Conservation (phyloP, 2,797 vertebrate species). For the Neosilurus mollespiculum region DNA sequence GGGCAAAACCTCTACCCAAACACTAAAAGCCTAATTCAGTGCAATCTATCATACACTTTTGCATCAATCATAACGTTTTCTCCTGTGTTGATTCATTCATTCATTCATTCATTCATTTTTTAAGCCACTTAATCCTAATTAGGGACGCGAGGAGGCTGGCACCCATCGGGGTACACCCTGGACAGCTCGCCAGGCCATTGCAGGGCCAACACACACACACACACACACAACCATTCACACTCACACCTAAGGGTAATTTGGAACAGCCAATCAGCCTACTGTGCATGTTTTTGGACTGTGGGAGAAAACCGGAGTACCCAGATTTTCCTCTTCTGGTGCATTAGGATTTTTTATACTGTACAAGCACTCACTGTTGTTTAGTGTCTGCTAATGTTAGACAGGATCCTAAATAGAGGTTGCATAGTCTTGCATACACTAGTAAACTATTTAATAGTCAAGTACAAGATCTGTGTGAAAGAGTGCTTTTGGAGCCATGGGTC, state of each 20-base stretch:
- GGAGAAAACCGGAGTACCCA: neutral
- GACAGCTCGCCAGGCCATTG: no score
- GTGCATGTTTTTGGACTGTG: no score
- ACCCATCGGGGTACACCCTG: no score
- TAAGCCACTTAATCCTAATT: no score
- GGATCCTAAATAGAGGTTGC: neutral
- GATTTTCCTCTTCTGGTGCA: neutral
- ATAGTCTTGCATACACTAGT: neutral
- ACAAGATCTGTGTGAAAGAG: neutral
- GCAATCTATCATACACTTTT: neutral
- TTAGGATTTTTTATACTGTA: neutral
- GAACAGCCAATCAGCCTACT: no score
- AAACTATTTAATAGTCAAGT: neutral
- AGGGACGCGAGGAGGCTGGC: no score
- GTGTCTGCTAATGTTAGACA: neutral
- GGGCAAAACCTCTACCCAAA: slow-evolving; percentile 29
- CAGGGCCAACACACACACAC: no score
- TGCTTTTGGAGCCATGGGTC: neutral
- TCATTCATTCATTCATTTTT: no score
- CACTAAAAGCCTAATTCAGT: slow-evolving; percentile 22
- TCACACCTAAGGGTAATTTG: no score
- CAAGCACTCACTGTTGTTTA: neutral
- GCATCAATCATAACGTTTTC: no score
- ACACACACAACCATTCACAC: no score
- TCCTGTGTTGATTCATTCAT: no score